A percentile compares a stretch with the other conserved stretches of the same genome.
phyloP scores from a whole-genome alignment of 2,797 vertebrate genomes.

The Eleutherodactylus coqui region DNA sequence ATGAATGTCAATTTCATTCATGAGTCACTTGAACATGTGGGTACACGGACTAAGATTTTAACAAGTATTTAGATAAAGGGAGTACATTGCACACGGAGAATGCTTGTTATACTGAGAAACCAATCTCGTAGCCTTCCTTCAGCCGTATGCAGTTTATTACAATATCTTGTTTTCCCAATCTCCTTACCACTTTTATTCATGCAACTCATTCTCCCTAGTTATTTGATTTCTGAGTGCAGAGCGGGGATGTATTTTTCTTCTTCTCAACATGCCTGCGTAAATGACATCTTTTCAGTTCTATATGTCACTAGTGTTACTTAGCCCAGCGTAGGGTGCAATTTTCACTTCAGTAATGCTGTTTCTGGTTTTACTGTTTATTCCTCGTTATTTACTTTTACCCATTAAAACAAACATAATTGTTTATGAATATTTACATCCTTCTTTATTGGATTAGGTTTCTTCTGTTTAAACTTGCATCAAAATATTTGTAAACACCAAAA shows the following conservation, averaged over 20 bases:
- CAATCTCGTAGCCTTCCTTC: background rate
- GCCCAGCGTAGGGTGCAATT: conserved; percentile 22
- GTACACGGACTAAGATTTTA: background rate
- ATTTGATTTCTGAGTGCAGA: conserved; percentile 3
- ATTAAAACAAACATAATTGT: background rate
- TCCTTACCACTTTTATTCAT: background rate
- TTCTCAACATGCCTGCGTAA: conserved; percentile 15
- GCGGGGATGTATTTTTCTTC: conserved; percentile 1
- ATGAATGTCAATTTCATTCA: background rate
- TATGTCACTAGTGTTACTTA: conserved; percentile 17
- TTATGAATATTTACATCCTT: background rate
- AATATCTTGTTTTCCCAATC: background rate
- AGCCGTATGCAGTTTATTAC: background rate
- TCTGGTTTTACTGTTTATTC: conserved; percentile 3
- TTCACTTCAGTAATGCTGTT: conserved; percentile 8
- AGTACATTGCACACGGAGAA: background rate
- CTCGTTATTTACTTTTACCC: conserved; percentile 3
- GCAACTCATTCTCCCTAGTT: conserved; percentile 3
- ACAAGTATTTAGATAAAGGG: background rate
- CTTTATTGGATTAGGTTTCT: background rate
- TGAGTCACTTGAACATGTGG: background rate
- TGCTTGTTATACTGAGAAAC: background rate
- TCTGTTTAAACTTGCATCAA: background rate
- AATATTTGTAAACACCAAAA: background rate
- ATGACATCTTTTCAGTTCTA: conserved; percentile 24